Conservation (phyloP, 2,888 invertebrate genomes). For the Meiosimyza decipiens region DNA sequence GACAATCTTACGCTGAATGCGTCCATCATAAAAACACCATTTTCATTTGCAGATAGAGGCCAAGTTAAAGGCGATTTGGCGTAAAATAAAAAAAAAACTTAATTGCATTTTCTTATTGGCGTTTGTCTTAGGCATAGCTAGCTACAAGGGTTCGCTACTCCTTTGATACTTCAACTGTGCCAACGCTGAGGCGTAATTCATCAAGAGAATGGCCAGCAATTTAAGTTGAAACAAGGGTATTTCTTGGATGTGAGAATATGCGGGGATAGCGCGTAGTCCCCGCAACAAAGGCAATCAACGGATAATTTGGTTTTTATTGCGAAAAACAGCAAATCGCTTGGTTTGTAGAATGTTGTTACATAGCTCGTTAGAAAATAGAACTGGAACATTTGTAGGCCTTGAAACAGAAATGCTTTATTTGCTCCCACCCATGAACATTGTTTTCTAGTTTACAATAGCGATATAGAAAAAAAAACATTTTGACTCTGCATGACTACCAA, state of each 20-base stretch:
- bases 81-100: slow-evolving; percentile 6
- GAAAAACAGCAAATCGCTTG: slow-evolving; percentile 43
- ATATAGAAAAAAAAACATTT: no score
- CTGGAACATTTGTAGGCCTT: neutral
- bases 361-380: neutral
- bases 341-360: neutral
- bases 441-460: neutral
- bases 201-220: slow-evolving; percentile 12
- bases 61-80: neutral
- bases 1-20: slow-evolving; percentile 39
- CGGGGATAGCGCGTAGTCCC: neutral
- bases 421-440: neutral
- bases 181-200: slow-evolving; percentile 20
- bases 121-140: neutral
- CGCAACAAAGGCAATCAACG: slow-evolving; percentile 41
- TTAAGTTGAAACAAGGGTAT: neutral
- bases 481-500: no score
- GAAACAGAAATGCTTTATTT: slow-evolving; percentile 6
- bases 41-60: slow-evolving; percentile 30
- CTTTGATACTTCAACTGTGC: neutral
- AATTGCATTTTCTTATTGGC: slow-evolving; percentile 21
- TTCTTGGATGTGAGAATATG: neutral
- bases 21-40: slow-evolving; percentile 40
- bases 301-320: slow-evolving; percentile 48
- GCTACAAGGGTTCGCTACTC: neutral